phyloP scores from a whole-genome alignment of 2,113 vertebrate species.

The Hippocampus comes region DNA sequence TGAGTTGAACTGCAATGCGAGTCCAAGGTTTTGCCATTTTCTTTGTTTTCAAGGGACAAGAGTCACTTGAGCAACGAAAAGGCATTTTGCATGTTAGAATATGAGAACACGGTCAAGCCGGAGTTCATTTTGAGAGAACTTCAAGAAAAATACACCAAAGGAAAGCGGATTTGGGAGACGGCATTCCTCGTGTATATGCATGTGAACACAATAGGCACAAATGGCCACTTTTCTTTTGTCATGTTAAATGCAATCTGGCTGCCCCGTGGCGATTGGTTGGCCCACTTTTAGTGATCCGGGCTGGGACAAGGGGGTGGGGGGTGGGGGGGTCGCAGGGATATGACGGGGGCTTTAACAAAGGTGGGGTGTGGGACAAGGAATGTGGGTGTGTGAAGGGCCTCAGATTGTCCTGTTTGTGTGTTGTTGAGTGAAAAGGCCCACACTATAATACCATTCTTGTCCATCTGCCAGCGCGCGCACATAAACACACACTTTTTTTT shows the following conservation, averaged over 20 bases:
- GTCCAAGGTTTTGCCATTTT: neutral
- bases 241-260: constrained; percentile 65
- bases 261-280: constrained; percentile 53
- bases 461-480: constrained; percentile 49
- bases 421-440: constrained; percentile 6
- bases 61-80: neutral
- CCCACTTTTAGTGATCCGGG: constrained; percentile 46
- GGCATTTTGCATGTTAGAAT: neutral
- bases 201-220: constrained; percentile 25
- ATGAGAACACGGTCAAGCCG: neutral
- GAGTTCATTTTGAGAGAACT: neutral
- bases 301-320: constrained; percentile 11
- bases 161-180: too few relatives aligned
- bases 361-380: constrained; percentile 44
- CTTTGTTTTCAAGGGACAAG: neutral
- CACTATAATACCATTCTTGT: constrained; percentile 25
- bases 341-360: constrained; percentile 34
- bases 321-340: constrained; percentile 3
- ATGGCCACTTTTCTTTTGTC: constrained; percentile 67
- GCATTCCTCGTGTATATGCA: neutral
- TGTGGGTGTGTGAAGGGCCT: constrained; percentile 56
- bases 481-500: neutral
- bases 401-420: constrained; percentile 33
- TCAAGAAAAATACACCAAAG: neutral
- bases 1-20: neutral